Evolutionary conservation across 2,113 vertebrate species (phyloP).

Genomic region (Calidris pugnax): DNA sequence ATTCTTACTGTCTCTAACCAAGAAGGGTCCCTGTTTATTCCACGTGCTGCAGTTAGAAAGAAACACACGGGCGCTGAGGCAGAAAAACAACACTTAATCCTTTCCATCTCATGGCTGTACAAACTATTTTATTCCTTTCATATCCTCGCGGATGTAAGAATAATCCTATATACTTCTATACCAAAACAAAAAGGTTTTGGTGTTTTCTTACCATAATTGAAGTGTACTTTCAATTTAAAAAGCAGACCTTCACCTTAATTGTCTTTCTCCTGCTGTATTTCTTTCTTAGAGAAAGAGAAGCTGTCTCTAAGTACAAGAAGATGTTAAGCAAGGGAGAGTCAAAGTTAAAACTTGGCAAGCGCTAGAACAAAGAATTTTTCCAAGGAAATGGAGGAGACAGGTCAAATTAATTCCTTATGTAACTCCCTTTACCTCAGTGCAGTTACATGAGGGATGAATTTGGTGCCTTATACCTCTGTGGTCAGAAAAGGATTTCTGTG

Average conservation of each 20-base stretch:
- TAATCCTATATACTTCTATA: not conserved
- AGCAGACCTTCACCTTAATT: not conserved
- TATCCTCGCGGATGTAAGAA: not conserved
- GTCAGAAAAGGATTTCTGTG: constrained; percentile 3
- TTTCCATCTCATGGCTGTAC: not conserved
- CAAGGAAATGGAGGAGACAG: constrained; percentile 37
- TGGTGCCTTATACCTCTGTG: constrained; percentile 30
- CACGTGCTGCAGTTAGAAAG: not conserved
- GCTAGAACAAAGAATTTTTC: constrained; percentile 28
- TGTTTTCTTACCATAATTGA: not conserved
- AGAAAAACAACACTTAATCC: not conserved
- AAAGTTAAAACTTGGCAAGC: constrained; percentile 29
- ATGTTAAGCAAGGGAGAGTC: not conserved
- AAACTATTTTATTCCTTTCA: not conserved
- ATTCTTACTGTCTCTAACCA: not conserved
- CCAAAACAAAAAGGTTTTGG: not conserved
- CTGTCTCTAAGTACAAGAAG: not conserved
- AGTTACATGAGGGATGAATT: constrained; percentile 8
- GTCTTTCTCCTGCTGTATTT: not conserved
- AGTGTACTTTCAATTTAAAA: constrained; percentile 2
- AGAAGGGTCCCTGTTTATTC: not conserved
- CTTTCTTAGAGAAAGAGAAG: not conserved
- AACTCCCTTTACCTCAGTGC: constrained; percentile 19
- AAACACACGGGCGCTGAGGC: not conserved
- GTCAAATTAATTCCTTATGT: constrained; percentile 62